A percentile compares a stretch with the other conserved stretches of the same genome.
phyloP scores from a whole-genome alignment of 2,888 invertebrate genomes.

The Andricus quercusramuli region DNA sequence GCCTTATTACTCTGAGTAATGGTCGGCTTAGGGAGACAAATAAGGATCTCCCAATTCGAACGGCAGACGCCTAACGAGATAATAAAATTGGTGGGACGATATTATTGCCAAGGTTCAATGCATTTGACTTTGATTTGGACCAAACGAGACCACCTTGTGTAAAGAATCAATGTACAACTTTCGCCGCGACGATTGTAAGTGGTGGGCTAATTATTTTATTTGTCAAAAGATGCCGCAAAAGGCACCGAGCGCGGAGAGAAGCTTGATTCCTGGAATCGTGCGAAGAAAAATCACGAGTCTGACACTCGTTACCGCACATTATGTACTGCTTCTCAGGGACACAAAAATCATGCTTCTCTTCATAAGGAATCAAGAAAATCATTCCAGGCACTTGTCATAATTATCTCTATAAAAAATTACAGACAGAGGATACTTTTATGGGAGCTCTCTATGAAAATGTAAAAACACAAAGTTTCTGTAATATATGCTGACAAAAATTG shows the following conservation, averaged over 20 bases:
- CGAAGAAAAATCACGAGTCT: conserved; percentile 42
- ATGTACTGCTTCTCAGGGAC: conserved; percentile 10
- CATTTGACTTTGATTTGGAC: conserved; percentile 63
- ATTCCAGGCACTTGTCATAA: neutral
- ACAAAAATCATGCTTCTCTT: conserved; percentile 1
- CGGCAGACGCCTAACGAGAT: conserved; percentile 62
- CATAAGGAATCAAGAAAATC: neutral
- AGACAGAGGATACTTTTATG: too few species aligned
- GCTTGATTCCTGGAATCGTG: conserved; percentile 51
- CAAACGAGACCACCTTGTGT: conserved; percentile 65
- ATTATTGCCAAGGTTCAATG: conserved; percentile 61
- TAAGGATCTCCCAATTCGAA: conserved; percentile 48
- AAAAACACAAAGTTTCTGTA: neutral
- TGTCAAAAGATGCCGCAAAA: conserved; percentile 51
- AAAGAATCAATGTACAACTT: conserved; percentile 41
- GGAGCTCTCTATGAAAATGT: neutral
- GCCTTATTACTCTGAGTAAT: conserved; percentile 41
- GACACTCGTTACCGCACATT: conserved; percentile 22
- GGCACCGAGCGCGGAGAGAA: conserved; percentile 45
- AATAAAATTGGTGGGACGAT: conserved; percentile 64
- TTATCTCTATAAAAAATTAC: neutral
- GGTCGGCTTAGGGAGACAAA: conserved; percentile 31
- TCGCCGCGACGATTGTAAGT: conserved; percentile 39
- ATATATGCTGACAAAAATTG: neutral
- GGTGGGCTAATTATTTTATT: conserved; percentile 42